Evolutionary conservation across 92 coral and sea anemone species (phyloP), one percentile per base, ranked within the genome.

Genomic region (Desmophyllum pertusum): DNA sequence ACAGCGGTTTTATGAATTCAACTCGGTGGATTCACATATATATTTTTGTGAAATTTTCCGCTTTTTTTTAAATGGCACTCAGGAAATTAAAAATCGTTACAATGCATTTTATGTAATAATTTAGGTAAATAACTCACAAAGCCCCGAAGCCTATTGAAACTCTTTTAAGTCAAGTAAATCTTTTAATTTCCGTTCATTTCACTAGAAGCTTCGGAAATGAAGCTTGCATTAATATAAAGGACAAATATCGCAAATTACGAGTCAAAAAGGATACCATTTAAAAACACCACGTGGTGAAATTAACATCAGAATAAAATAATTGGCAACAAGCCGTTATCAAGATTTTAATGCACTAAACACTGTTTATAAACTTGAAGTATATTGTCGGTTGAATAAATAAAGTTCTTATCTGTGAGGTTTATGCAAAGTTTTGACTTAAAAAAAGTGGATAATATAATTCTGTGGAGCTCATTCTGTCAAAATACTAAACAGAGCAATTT

Each of bases 51-150:
- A 59, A 23, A 15, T 23, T 59, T 27, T 25, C 35, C 15, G 4
- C 42, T 31, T 45, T 50, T 45, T 3, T 5, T 29, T 6, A 29
- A 74, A 10, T 29, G 62, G n/a, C 59, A 51, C 10, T 75, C 43
- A 8, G 66, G 79, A 75, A 75, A 75, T 75, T 50, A 53, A 50
- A 45, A 74, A 75, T 41, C 65, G 31, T 31, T 50, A 52, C 79
- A 51, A 23, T 51, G 37, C 33, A 59, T 59, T 41, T 43, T 46
- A 59, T 42, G 67, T 1, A 38, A 62, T 25, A 39, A 23, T 29
- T 40, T 59, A 61, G 18, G 57, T 78, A 40, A 78, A 38, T 19
- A 67, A 17, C 45, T 5, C 21, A 21, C 62, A 2, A 74, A 46
- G 62, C 48, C 74, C 39, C 57, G 10, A 5, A 10, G 10, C 17